phyloP scores from a whole-genome alignment of 2,113 vertebrate genomes.

The Pteruthius melanotis region DNA sequence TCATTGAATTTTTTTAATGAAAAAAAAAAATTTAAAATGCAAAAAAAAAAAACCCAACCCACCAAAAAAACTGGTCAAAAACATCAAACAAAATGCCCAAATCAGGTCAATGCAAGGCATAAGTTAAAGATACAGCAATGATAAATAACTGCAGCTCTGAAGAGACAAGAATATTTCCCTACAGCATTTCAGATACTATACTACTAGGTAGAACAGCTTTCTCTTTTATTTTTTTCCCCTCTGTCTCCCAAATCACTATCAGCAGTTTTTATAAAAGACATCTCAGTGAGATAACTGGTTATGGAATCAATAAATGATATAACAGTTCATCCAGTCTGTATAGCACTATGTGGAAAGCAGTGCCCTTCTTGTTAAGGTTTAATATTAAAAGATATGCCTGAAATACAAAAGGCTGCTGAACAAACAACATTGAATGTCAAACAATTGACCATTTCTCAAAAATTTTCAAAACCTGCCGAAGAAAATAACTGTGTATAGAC shows the following conservation, averaged over 20 bases:
- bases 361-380: conserved; percentile 62
- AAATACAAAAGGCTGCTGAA: conserved; percentile 68
- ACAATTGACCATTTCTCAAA: conserved; percentile 61
- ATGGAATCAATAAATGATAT: conserved; percentile 65
- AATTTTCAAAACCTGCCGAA: conserved; percentile 43
- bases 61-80: background rate
- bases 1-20: too few species aligned
- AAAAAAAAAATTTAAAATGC: too few species aligned
- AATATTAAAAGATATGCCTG: conserved; percentile 66
- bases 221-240: background rate
- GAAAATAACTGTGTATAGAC: conserved; percentile 43
- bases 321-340: conserved; percentile 49
- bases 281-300: conserved; percentile 55
- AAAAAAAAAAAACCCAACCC: background rate
- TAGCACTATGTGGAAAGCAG: conserved; percentile 12
- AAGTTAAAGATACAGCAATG: background rate
- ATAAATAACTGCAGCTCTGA: conserved; percentile 9
- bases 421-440: conserved; percentile 66
- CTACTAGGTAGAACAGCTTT: background rate
- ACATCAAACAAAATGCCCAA: background rate
- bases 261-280: conserved; percentile 63
- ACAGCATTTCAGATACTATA: background rate
- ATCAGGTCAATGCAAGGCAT: background rate
- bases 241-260: conserved; percentile 34
- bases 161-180: background rate